Evolutionary conservation across 2,113 vertebrate genomes (phyloP), one percentile per base, ranked within the genome.

Genomic region (Ammodytes dubius): DNA sequence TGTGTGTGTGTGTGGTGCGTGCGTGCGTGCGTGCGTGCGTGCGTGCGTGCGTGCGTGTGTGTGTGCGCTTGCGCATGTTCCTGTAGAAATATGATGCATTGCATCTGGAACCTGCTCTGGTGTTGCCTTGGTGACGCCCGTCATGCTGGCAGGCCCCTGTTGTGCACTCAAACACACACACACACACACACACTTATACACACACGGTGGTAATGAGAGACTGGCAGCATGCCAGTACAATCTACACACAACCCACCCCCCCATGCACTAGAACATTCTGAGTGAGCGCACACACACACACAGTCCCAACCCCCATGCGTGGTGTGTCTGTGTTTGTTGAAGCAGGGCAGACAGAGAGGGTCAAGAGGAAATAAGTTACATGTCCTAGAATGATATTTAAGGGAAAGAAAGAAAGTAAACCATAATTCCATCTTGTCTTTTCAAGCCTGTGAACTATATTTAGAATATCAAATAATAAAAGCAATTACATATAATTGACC

Each of bases 141-240:
- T 83, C 53, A 92, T 52, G 72, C 87, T 42, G 43, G 81, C 61
- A 77, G 85, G 57, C 79, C 83, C 77, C 85, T 42, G 46, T 77
- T 77, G 79, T 9, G 63, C 17, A 75, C 70, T 74, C 57, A 43
- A 35, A 72, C 71, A 69, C 84, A 64, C 83, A 73, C 65, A 42
- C 66, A 67, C 66, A 69, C 54, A 75, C 60, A 74, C 58, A 77
- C 71, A 64, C 74, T 15, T 47, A 74, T 14, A 82, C 60, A 69
- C 74, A 83, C 91, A 87, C 77, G 81, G 71, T 71, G 81, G 91
- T 93, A 94, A 93, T 93, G 89, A 89, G 90, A 93, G 89, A 88
- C 88, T 95, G 95, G 94, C 94, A 85, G 82, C n/a, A 67, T 91
- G 94, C 94, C 94, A 94, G 88, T 86, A 87, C 90, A 81, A 81